Evolutionary conservation across 2,888 invertebrate genomes (phyloP).

Genomic region (Pseudolycoriella hygida): DNA sequence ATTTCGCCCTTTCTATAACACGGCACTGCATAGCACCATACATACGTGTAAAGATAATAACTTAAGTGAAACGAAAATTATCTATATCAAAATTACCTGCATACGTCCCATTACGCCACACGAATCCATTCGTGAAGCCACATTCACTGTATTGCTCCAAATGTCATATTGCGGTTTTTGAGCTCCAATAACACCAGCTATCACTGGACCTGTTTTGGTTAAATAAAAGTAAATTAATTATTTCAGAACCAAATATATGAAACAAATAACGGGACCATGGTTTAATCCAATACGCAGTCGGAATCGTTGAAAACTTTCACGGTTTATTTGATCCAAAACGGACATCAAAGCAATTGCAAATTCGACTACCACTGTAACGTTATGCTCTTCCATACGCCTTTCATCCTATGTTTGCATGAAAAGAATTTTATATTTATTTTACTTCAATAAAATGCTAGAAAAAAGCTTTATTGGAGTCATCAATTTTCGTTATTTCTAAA

Average conservation of each 20-base stretch:
- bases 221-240: slow-evolving; percentile 19
- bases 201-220: slow-evolving; percentile 17
- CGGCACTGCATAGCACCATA: too few relatives aligned
- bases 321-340: slow-evolving; percentile 84
- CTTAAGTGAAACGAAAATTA: too few relatives aligned
- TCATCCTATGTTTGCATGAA: slow-evolving; percentile 37
- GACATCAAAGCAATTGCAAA: slow-evolving; percentile 86
- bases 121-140: slow-evolving; percentile 94
- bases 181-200: slow-evolving; percentile 86
- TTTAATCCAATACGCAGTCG: slow-evolving; percentile 64
- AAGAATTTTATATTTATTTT: not conserved
- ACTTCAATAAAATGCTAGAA: not conserved
- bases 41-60: too few relatives aligned
- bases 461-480: too few relatives aligned
- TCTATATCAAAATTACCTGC: too few relatives aligned
- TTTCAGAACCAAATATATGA: slow-evolving; percentile 77
- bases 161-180: slow-evolving; percentile 98
- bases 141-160: slow-evolving; percentile 97
- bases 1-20: too few relatives aligned
- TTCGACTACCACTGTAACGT: slow-evolving; percentile 79
- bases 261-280: slow-evolving; percentile 33
- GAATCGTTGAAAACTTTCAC: slow-evolving; percentile 93
- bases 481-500: too few relatives aligned
- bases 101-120: slow-evolving; percentile 77
- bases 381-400: slow-evolving; percentile 64